A percentile compares a stretch with the other conserved stretches of the same genome.
These are phyloP conservation scores for Anthrax anthrax DNA, from an alignment of 2,888 invertebrate species.

Conservation along the genomic window DNA sequence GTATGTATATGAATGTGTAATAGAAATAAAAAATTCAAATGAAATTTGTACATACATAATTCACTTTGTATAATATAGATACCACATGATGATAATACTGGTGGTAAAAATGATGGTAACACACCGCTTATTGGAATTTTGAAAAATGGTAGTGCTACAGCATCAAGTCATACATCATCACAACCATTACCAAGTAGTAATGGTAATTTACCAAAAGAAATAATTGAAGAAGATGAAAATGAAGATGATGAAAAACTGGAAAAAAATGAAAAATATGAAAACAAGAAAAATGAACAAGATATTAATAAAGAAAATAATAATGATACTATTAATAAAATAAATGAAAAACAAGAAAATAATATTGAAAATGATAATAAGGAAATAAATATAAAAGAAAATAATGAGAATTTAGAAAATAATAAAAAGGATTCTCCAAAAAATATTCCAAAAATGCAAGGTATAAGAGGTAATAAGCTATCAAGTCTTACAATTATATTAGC, in stretches of 20 bases:
- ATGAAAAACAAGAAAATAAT: not conserved
- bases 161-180: conserved; percentile 4
- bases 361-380: not conserved
- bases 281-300: not conserved
- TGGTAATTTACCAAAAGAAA: conserved; percentile 16
- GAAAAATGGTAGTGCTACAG: conserved; percentile 29
- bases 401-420: not conserved
- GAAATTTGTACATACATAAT: too few relatives aligned
- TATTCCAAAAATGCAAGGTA: conserved; percentile 24
- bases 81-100: conserved; percentile 31
- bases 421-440: not conserved
- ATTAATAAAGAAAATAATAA: not conserved
- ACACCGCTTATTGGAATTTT: conserved; percentile 30
- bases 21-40: too few relatives aligned
- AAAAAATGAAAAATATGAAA: not conserved
- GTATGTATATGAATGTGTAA: too few relatives aligned
- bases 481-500: too few relatives aligned
- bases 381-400: not conserved
- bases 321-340: not conserved
- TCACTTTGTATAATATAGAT: conserved; percentile 24
- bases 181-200: conserved; percentile 16
- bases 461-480: too few relatives aligned
- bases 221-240: conserved; percentile 4
- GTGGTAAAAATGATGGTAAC: conserved; percentile 21
- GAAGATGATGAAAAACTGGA: not conserved